Percentiles rank a stretch among this genome's conserved stretches.
Conservation (phyloP, 92 coral and sea anemone genomes). For the Palythoa grandis region DNA sequence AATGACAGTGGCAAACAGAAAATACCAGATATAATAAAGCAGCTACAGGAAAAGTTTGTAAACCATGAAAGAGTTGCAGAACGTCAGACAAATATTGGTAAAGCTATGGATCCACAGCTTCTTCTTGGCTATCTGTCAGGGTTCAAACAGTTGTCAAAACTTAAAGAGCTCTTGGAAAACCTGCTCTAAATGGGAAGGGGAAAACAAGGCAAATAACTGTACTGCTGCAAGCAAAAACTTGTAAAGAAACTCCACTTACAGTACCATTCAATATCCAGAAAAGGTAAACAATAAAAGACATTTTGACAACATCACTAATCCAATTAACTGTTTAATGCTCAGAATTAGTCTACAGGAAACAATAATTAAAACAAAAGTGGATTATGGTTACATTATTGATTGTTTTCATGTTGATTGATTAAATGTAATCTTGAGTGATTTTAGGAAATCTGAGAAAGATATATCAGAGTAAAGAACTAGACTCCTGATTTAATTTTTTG, state of each 20-base stretch:
- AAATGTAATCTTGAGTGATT: neutral
- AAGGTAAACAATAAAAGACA: conserved; percentile 22
- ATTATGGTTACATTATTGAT: no score
- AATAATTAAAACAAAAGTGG: neutral
- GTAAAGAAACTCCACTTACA: conserved; percentile 1
- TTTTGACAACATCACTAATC: neutral
- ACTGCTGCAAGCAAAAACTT: conserved; percentile 7
- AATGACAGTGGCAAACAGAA: conserved; percentile 20
- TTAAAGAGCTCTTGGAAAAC: conserved; percentile 51
- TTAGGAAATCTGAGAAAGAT: conserved; percentile 1
- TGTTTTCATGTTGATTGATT: neutral
- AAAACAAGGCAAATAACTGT: conserved; percentile 57
- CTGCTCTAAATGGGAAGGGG: conserved; percentile 55
- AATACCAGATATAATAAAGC: conserved; percentile 5
- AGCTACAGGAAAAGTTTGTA: no score
- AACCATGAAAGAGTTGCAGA: no score
- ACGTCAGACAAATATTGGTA: no score
- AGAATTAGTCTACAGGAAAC: neutral
- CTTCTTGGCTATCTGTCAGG: no score
- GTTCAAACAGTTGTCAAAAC: neutral
- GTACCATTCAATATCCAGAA: conserved; percentile 49
- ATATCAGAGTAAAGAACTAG: neutral
- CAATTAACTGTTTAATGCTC: neutral
- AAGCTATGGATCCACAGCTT: no score
- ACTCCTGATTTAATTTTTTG: neutral